A percentile compares a stretch with the other conserved stretches of the same genome.
These are phyloP conservation scores for Speoplatyrhinus poulsoni DNA, from an alignment of 2,113 vertebrate species.

Conservation along the genomic window DNA sequence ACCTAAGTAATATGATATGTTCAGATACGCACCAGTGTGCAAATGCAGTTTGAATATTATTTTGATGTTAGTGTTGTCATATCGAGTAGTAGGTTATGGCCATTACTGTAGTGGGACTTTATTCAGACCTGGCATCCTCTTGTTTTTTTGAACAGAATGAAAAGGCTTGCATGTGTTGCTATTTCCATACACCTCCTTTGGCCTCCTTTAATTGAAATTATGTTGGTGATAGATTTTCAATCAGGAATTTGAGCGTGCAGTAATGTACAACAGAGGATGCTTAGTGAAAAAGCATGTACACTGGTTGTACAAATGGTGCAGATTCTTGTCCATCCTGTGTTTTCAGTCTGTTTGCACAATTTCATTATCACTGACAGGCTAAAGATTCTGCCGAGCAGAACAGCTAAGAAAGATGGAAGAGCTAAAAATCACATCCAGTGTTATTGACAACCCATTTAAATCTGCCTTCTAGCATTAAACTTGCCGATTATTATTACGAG, in stretches of 20 bases:
- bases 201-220: not conserved
- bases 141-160: constrained; percentile 1
- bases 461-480: not conserved
- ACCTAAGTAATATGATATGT: constrained; percentile 51
- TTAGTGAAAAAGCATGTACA: not conserved
- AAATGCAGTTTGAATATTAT: constrained; percentile 9
- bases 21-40: constrained; percentile 40
- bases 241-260: not conserved
- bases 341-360: too few species aligned
- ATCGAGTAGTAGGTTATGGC: not conserved
- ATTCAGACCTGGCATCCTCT: not conserved
- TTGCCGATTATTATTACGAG: not conserved
- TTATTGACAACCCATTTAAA: constrained; percentile 2
- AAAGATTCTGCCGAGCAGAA: too few species aligned
- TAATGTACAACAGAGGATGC: not conserved
- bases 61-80: not conserved
- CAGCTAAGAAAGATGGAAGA: not conserved
- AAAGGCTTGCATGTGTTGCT: not conserved
- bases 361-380: too few species aligned
- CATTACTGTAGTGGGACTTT: not conserved
- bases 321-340: too few species aligned
- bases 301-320: too few species aligned
- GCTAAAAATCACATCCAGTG: not conserved
- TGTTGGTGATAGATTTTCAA: not conserved
- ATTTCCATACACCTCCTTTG: too few species aligned